A percentile compares a stretch with the other conserved stretches of the same genome.
Evolutionary conservation across 2,113 vertebrate genomes (phyloP).

Genomic region (Catharus bicknelli): DNA sequence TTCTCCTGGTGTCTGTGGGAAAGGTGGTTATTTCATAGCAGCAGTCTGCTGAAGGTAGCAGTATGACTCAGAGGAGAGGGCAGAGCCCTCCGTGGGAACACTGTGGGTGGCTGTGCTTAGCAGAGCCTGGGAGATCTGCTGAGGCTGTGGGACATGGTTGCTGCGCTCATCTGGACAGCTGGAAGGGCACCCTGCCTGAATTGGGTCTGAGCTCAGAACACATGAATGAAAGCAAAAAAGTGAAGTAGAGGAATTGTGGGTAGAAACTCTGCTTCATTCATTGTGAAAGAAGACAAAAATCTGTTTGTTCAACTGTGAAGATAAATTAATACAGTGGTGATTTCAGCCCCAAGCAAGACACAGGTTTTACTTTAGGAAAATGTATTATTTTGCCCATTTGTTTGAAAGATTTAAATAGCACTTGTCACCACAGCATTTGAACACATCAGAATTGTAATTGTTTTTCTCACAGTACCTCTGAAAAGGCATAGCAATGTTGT

Average conservation of each 20-base stretch:
- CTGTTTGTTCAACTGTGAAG: neutral
- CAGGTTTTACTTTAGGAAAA: neutral
- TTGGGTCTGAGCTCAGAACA: neutral
- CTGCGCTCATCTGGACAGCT: neutral
- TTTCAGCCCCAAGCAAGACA: neutral
- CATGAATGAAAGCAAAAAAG: neutral
- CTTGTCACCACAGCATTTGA: neutral
- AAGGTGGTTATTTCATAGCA: neutral
- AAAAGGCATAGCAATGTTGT: neutral
- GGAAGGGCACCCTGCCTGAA: neutral
- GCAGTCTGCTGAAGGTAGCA: slow-evolving; percentile 1
- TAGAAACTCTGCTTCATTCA: neutral
- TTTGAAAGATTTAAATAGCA: neutral
- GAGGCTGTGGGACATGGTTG: fast-evolving
- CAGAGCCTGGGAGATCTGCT: neutral
- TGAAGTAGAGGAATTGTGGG: fast-evolving
- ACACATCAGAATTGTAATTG: neutral
- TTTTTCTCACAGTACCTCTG: neutral
- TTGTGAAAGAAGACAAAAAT: neutral
- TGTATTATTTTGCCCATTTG: neutral
- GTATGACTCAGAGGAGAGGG: slow-evolving; percentile 7
- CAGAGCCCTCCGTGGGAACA: neutral
- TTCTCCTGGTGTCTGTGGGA: neutral
- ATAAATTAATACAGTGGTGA: neutral
- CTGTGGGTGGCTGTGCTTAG: slow-evolving; percentile 11